Percentiles rank a stretch among this genome's conserved stretches.
These are phyloP conservation scores for Ceratina calcarata DNA, from an alignment of 1,140 invertebrate genomes.

Conservation along the genomic window DNA sequence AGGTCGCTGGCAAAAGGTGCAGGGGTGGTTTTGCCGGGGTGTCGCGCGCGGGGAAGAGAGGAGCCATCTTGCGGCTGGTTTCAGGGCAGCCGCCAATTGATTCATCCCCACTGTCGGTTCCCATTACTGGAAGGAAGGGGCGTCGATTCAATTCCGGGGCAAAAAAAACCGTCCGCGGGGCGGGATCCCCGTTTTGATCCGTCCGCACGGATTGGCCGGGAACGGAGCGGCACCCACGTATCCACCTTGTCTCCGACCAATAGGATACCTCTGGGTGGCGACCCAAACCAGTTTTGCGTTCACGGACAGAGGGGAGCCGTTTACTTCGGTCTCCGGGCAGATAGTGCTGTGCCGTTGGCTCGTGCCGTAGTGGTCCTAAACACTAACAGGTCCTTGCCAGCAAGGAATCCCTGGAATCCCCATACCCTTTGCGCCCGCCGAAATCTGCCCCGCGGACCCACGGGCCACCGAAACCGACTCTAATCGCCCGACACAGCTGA, in stretches of 20 bases:
- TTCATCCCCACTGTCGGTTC: slow-evolving; percentile 73
- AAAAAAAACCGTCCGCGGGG: slow-evolving; percentile 69
- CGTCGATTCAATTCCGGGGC: slow-evolving; percentile 75
- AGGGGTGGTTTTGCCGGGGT: slow-evolving; percentile 66
- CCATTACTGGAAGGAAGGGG: slow-evolving; percentile 60
- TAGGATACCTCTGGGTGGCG: slow-evolving; percentile 67
- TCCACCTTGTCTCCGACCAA: slow-evolving; percentile 44
- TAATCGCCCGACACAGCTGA: slow-evolving; percentile 28
- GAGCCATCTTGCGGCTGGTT: slow-evolving; percentile 80
- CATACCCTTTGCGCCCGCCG: slow-evolving; percentile 35
- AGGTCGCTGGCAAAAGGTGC: slow-evolving; percentile 32
- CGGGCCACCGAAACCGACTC: not conserved
- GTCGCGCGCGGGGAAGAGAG: slow-evolving; percentile 68
- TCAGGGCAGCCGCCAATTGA: slow-evolving; percentile 79
- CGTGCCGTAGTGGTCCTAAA: slow-evolving; percentile 75
- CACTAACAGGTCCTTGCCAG: slow-evolving; percentile 70
- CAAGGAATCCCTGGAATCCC: slow-evolving; percentile 54
- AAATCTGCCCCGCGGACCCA: slow-evolving; percentile 31
- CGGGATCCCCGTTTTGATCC: slow-evolving; percentile 63
- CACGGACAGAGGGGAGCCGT: slow-evolving; percentile 71
- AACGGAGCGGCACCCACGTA: slow-evolving; percentile 55
- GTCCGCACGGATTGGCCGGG: slow-evolving; percentile 64
- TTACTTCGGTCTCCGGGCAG: slow-evolving; percentile 72
- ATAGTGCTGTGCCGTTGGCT: slow-evolving; percentile 81
- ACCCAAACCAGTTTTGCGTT: slow-evolving; percentile 73